A percentile compares a stretch with the other conserved stretches of the same genome.
Evolutionary conservation across 2,113 vertebrate genomes (phyloP).

Genomic region (Ivindomyrus marchei): DNA sequence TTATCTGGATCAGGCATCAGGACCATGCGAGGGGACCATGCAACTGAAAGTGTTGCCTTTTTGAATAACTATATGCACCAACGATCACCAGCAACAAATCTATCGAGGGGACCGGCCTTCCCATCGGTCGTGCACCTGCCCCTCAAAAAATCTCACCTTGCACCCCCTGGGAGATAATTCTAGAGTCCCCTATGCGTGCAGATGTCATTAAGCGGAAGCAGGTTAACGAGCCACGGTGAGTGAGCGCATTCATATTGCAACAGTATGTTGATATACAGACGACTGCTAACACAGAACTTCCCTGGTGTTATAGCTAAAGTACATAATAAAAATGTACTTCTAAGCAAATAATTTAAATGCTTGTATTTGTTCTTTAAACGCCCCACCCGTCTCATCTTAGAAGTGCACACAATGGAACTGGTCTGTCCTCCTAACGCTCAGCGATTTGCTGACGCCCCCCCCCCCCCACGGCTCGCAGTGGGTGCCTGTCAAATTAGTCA

Average conservation of each 20-base stretch:
- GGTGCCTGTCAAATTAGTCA: too few relatives aligned
- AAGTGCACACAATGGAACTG: neutral
- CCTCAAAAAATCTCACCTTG: neutral
- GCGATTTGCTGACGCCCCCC: neutral
- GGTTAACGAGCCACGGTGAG: neutral
- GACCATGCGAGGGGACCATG: neutral
- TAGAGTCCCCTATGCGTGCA: neutral
- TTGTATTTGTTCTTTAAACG: neutral
- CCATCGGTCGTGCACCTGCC: neutral
- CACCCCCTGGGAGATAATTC: neutral
- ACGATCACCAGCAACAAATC: neutral
- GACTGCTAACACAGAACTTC: neutral
- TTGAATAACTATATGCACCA: neutral
- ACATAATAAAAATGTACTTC: neutral
- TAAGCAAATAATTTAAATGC: neutral
- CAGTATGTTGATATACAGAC: neutral
- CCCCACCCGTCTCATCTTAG: neutral
- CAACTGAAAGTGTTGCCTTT: neutral
- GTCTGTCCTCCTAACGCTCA: neutral
- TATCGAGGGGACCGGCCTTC: neutral
- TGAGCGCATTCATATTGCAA: neutral
- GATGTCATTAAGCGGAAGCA: neutral
- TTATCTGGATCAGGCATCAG: neutral
- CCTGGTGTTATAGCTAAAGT: neutral
- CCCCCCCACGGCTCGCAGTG: neutral